Conservation (phyloP, 2,797 vertebrate species). For the Cirrhinus mrigala region DNA sequence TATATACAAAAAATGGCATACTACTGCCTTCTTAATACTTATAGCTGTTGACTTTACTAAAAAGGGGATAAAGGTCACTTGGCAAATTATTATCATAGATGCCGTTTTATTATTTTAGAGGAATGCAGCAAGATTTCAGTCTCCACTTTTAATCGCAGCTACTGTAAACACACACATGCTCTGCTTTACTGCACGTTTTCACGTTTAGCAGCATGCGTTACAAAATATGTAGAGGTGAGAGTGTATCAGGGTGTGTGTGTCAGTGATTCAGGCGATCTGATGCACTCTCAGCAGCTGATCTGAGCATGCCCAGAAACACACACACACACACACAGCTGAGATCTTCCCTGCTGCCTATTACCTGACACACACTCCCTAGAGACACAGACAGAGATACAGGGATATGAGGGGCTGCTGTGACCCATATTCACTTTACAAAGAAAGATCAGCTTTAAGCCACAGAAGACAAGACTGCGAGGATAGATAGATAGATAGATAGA, state of each 20-base stretch:
- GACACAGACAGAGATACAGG: constrained; percentile 4
- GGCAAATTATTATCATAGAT: neutral
- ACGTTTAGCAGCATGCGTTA: constrained; percentile 21
- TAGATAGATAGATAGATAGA: constrained; percentile 16
- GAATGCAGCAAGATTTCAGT: neutral
- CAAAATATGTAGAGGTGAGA: constrained; percentile 8
- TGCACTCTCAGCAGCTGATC: constrained; percentile 32
- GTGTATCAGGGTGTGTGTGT: constrained; percentile 20
- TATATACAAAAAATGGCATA: neutral
- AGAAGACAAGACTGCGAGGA: neutral
- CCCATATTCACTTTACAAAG: constrained; percentile 55
- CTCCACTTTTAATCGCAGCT: neutral
- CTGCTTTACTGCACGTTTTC: neutral
- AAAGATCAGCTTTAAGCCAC: constrained; percentile 22
- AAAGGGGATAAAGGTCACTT: neutral
- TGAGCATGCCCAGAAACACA: constrained; percentile 23
- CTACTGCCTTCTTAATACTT: no score
- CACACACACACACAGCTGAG: neutral
- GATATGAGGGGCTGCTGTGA: constrained; percentile 47
- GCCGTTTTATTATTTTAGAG: neutral
- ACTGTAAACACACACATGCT: neutral
- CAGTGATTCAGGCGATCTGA: constrained; percentile 35
- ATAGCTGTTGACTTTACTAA: neutral
- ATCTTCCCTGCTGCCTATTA: constrained; percentile 68
- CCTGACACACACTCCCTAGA: constrained; percentile 49